These are phyloP conservation scores for Callopanchax toddi DNA, from an alignment of 2,113 vertebrate species.

Conservation along the genomic window DNA sequence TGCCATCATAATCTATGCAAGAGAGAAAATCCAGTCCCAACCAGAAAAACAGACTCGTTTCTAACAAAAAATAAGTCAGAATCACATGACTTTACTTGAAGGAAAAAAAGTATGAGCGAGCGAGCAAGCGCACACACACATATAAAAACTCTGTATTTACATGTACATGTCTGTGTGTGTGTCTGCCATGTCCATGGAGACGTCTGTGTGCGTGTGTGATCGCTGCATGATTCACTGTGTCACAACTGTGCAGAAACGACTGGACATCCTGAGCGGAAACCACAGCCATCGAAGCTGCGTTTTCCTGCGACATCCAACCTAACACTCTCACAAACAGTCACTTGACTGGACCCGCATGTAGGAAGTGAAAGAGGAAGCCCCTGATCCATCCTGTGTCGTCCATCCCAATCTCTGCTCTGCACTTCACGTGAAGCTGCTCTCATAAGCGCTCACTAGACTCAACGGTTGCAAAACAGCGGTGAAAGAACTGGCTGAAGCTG, in stretches of 20 bases:
- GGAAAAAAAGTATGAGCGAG: neutral
- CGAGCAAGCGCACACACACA: neutral
- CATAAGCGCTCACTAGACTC: conserved; percentile 43
- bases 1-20: neutral
- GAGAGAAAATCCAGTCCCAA: neutral
- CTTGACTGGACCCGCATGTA: conserved; percentile 79
- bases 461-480: conserved; percentile 65
- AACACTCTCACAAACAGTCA: conserved; percentile 79
- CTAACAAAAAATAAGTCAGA: neutral
- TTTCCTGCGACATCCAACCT: conserved; percentile 72
- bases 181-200: neutral
- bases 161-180: conserved; percentile 26
- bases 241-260: conserved; percentile 74
- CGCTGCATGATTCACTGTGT: conserved; percentile 75
- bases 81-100: conserved; percentile 44
- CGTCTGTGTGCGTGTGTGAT: conserved; percentile 50
- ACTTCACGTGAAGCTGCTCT: conserved; percentile 69
- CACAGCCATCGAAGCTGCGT: conserved; percentile 66
- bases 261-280: conserved; percentile 83
- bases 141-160: conserved; percentile 8
- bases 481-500: conserved; percentile 66
- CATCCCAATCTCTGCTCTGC: conserved; percentile 62
- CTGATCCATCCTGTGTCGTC: conserved; percentile 74
- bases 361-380: conserved; percentile 85
- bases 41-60: neutral